These are phyloP conservation scores for Lissonota sp. DNA, from an alignment of 2,888 invertebrate species.

Conservation along the genomic window DNA sequence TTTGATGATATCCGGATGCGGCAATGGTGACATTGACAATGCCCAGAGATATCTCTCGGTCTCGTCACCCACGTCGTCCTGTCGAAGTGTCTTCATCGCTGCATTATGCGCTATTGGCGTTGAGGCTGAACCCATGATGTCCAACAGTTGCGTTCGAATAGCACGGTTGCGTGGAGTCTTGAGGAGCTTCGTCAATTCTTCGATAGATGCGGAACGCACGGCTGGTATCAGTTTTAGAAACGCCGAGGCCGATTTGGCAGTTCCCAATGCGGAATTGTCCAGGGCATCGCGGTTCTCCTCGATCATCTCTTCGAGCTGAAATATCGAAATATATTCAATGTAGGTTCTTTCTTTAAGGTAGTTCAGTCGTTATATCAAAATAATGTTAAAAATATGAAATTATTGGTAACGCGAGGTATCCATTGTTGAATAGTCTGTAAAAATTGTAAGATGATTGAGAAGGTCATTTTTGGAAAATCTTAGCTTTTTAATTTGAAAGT, in stretches of 20 bases:
- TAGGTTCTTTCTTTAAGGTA: slow-evolving; percentile 23
- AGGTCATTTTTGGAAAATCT: no score
- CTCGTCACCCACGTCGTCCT: slow-evolving; percentile 85
- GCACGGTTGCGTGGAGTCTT: slow-evolving; percentile 86
- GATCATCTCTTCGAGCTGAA: slow-evolving; percentile 85
- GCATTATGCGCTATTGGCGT: slow-evolving; percentile 89
- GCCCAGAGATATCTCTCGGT: slow-evolving; percentile 91
- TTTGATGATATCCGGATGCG: slow-evolving; percentile 86
- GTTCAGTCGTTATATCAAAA: no score
- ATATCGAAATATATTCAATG: slow-evolving; percentile 53
- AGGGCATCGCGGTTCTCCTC: slow-evolving; percentile 85
- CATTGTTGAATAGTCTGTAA: no score
- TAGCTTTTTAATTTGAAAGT: no score
- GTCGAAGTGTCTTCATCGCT: slow-evolving; percentile 87
- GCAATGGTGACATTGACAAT: slow-evolving; percentile 87
- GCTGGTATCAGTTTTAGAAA: slow-evolving; percentile 87
- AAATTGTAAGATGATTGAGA: no score
- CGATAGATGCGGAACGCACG: slow-evolving; percentile 86
- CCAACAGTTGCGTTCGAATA: slow-evolving; percentile 88
- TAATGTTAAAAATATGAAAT: no score
- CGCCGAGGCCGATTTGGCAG: slow-evolving; percentile 87
- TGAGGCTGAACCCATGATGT: slow-evolving; percentile 89
- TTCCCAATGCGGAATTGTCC: slow-evolving; percentile 86
- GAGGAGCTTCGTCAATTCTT: slow-evolving; percentile 86
- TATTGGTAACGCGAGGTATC: no score